Evolutionary conservation across 2,113 vertebrate species (phyloP).

Genomic region (Sisor rabdophorus): DNA sequence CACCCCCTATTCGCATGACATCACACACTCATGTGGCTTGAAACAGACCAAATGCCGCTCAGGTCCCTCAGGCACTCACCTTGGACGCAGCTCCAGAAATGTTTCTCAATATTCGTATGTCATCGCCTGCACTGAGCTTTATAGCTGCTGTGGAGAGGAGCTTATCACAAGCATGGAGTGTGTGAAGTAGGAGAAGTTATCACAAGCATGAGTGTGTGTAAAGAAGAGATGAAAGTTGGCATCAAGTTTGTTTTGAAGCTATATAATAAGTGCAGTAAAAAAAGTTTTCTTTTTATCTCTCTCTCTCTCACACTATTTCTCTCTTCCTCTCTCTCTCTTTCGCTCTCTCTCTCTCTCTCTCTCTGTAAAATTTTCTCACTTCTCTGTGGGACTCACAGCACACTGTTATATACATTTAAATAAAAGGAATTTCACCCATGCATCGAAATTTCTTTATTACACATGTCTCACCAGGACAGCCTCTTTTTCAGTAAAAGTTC

Average conservation of each 20-base stretch:
- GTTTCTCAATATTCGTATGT: slow-evolving; percentile 51
- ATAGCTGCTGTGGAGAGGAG: slow-evolving; percentile 40
- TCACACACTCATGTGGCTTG: slow-evolving; percentile 24
- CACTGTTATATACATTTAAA: neutral
- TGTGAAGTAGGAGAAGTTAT: slow-evolving; percentile 52
- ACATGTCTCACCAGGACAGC: neutral
- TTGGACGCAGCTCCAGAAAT: slow-evolving; percentile 36
- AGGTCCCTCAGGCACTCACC: slow-evolving; percentile 30
- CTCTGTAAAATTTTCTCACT: neutral
- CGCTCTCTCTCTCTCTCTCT: neutral
- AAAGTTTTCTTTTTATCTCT: neutral
- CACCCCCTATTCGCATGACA: slow-evolving; percentile 28
- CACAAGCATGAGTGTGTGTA: slow-evolving; percentile 50
- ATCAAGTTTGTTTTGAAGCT: slow-evolving; percentile 20
- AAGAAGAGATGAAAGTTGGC: slow-evolving; percentile 44
- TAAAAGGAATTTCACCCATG: slow-evolving; percentile 2
- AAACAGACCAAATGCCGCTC: slow-evolving; percentile 17
- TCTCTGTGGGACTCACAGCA: neutral
- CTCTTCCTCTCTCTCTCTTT: too few relatives aligned
- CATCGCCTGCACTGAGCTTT: slow-evolving; percentile 40
- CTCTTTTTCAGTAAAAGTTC: neutral
- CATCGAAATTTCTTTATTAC: neutral
- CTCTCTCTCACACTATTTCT: too few relatives aligned
- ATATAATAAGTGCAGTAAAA: neutral
- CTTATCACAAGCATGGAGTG: slow-evolving; percentile 49